phyloP scores from a whole-genome alignment of 2,113 vertebrate genomes.

The Galbula dea region DNA sequence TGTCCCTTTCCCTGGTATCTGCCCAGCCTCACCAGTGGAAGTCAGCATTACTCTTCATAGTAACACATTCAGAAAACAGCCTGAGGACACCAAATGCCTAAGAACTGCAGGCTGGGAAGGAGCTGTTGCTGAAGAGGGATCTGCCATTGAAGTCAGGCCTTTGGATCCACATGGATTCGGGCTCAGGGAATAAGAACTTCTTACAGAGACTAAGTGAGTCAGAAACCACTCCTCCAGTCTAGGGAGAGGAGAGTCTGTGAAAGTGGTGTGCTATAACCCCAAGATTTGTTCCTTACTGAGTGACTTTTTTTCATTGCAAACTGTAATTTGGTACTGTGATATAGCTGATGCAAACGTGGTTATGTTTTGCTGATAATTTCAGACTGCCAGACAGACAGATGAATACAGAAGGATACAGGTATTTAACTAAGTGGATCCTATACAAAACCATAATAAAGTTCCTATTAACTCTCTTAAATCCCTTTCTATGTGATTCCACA shows the following conservation, averaged over 20 bases:
- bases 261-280: neutral
- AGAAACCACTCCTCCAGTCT: neutral
- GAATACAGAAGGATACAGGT: slow-evolving; percentile 80
- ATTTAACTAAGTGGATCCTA: slow-evolving; percentile 58
- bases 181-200: neutral
- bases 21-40: neutral
- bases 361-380: slow-evolving; percentile 71
- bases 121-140: neutral
- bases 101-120: neutral
- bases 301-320: neutral
- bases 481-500: neutral
- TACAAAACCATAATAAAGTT: neutral
- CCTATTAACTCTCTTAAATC: neutral
- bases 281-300: neutral
- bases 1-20: neutral
- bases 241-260: neutral
- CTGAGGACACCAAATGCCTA: neutral
- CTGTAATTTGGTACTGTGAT: neutral
- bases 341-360: neutral
- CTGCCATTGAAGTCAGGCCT: neutral
- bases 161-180: neutral
- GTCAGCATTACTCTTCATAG: neutral
- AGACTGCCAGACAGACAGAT: slow-evolving; percentile 81
- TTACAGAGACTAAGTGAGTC: neutral
- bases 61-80: neutral